These are phyloP conservation scores for Phataginus tricuspis DNA, from an alignment of 2,797 vertebrate species.

Conservation along the genomic window DNA sequence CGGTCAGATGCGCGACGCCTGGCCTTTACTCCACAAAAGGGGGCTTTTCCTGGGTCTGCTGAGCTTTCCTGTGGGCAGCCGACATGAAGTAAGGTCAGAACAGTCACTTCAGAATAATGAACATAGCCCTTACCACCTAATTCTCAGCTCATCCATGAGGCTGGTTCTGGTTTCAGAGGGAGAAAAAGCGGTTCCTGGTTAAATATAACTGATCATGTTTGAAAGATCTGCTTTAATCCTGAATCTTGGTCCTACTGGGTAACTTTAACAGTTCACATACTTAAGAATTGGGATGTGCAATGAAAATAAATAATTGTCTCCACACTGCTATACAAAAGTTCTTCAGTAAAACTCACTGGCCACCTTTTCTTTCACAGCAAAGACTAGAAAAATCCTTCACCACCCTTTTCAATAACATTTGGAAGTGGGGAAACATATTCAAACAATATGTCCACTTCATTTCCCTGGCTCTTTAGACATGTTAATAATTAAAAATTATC, in stretches of 20 bases:
- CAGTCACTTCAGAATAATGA: neutral
- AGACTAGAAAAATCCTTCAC: neutral
- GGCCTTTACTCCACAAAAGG: fast-evolving
- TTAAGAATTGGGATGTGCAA: neutral
- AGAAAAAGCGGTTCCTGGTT: neutral
- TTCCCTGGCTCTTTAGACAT: conserved; percentile 1
- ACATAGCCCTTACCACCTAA: neutral
- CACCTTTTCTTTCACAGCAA: neutral
- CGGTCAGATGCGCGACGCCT: neutral
- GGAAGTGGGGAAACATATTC: neutral
- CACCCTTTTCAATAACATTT: neutral
- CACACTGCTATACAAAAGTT: neutral
- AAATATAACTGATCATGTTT: neutral
- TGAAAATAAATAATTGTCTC: neutral
- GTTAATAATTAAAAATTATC: conserved; percentile 12
- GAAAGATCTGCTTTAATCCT: neutral
- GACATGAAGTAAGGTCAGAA: neutral
- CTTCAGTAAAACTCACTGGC: neutral
- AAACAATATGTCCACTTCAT: neutral
- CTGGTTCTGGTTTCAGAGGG: neutral
- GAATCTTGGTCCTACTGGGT: neutral
- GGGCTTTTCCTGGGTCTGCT: neutral
- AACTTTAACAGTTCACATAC: neutral
- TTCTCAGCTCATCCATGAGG: neutral
- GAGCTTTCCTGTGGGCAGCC: neutral